Evolutionary conservation across 2,797 vertebrate genomes (phyloP).

Genomic region (Scomberomorus guttatus): DNA sequence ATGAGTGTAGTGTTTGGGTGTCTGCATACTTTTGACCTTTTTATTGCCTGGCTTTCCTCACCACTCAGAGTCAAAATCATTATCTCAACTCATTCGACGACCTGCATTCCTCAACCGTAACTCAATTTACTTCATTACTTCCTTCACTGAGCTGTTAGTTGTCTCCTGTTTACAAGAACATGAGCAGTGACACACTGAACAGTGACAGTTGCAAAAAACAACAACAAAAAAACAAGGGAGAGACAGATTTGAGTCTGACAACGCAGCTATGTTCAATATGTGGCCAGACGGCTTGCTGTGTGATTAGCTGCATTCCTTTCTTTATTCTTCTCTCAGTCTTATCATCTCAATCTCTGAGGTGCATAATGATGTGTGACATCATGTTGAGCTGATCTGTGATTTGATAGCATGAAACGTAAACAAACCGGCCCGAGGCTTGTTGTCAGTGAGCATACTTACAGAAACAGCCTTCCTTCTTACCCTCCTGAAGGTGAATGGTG

Average conservation of each 20-base stretch:
- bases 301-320: slow-evolving; percentile 55
- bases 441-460: neutral
- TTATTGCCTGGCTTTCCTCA: no score
- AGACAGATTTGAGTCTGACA: neutral
- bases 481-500: slow-evolving; percentile 23
- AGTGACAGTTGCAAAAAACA: neutral
- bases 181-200: neutral
- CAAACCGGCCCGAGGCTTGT: neutral
- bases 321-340: neutral
- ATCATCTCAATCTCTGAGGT: neutral
- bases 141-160: neutral
- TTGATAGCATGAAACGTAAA: neutral
- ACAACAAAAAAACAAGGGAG: neutral
- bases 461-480: neutral
- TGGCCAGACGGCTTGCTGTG: neutral
- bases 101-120: slow-evolving; percentile 27
- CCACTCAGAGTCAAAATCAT: neutral
- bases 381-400: neutral
- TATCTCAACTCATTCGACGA: neutral
- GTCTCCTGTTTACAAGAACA: slow-evolving; percentile 20
- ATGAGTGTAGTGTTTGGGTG: no score
- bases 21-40: slow-evolving; percentile 4
- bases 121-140: slow-evolving; percentile 24
- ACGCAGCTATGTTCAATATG: slow-evolving; percentile 56
- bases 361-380: neutral